A percentile compares a stretch with the other conserved stretches of the same genome.
These are phyloP conservation scores for Pseudanteris insignis DNA, from an alignment of 2,888 invertebrate genomes.

Conservation along the genomic window DNA sequence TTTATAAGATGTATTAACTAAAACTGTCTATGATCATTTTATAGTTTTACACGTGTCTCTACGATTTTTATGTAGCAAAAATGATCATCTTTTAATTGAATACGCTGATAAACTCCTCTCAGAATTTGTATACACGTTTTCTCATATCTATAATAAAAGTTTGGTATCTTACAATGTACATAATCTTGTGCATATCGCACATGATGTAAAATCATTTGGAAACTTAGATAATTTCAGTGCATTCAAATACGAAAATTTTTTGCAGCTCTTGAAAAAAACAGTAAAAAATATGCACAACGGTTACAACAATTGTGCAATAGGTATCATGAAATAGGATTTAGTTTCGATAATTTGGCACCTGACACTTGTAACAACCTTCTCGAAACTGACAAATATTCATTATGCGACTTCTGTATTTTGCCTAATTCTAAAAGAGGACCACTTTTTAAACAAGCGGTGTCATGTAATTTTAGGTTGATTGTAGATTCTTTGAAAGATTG, in stretches of 20 bases:
- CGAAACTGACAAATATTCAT: too few species aligned
- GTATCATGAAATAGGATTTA: slow-evolving; percentile 10
- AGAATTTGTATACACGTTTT: slow-evolving; percentile 2
- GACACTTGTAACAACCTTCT: not conserved
- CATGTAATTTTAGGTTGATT: slow-evolving; percentile 6
- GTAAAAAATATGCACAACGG: slow-evolving; percentile 19
- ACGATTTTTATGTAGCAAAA: slow-evolving; percentile 6
- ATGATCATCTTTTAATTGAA: not conserved
- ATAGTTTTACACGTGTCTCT: slow-evolving; percentile 13
- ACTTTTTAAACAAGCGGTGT: slow-evolving; percentile 8
- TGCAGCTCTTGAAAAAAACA: slow-evolving; percentile 12
- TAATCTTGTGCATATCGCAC: slow-evolving; percentile 5
- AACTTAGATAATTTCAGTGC: slow-evolving; percentile 27
- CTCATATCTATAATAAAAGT: not conserved
- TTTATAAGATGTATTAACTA: slow-evolving; percentile 5
- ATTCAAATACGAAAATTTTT: slow-evolving; percentile 32
- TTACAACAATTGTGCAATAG: slow-evolving; percentile 30
- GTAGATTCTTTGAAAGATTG: slow-evolving; percentile 10
- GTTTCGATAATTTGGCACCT: too few species aligned
- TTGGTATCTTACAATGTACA: slow-evolving; percentile 11
- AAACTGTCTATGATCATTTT: slow-evolving; percentile 5
- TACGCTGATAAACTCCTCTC: slow-evolving; percentile 7
- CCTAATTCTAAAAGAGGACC: slow-evolving; percentile 4
- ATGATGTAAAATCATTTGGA: slow-evolving; percentile 22
- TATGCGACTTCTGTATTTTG: too few species aligned